Conservation (phyloP, 2,797 vertebrate species). For the Clamator glandarius region DNA sequence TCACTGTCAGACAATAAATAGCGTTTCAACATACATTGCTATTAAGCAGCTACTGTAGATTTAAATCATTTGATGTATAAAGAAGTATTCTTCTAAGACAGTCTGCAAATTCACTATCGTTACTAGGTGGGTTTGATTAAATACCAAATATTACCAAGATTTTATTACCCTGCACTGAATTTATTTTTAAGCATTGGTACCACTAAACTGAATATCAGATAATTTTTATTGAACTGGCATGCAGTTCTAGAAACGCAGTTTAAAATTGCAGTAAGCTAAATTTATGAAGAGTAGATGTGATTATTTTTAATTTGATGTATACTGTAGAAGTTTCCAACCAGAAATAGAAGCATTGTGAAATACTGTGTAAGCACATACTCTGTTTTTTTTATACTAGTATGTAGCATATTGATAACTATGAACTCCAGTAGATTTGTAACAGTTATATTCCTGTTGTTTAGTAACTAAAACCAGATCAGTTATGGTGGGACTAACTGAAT, state of each 20-base stretch:
- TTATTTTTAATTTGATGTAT: not conserved
- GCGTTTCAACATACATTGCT: fast-evolving
- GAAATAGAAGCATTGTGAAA: not conserved
- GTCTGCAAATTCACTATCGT: not conserved
- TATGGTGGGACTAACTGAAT: not conserved
- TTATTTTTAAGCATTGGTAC: not conserved
- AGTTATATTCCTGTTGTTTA: not conserved
- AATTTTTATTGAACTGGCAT: not conserved
- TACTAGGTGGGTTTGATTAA: not conserved
- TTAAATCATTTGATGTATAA: not conserved
- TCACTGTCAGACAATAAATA: not conserved
- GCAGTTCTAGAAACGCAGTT: not conserved
- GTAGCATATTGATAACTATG: not conserved
- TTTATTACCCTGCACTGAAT: not conserved
- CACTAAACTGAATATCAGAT: not conserved
- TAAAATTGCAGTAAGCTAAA: not conserved
- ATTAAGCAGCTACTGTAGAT: not conserved
- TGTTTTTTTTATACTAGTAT: not conserved
- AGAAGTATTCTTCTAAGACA: not conserved
- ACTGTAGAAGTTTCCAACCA: not conserved
- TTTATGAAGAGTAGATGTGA: not conserved
- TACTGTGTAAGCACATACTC: not conserved
- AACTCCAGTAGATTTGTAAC: not conserved
- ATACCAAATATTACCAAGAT: not conserved
- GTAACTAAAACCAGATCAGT: not conserved